These are phyloP conservation scores for Chloroclystis v-ata DNA, from an alignment of 2,888 invertebrate species.

Conservation along the genomic window DNA sequence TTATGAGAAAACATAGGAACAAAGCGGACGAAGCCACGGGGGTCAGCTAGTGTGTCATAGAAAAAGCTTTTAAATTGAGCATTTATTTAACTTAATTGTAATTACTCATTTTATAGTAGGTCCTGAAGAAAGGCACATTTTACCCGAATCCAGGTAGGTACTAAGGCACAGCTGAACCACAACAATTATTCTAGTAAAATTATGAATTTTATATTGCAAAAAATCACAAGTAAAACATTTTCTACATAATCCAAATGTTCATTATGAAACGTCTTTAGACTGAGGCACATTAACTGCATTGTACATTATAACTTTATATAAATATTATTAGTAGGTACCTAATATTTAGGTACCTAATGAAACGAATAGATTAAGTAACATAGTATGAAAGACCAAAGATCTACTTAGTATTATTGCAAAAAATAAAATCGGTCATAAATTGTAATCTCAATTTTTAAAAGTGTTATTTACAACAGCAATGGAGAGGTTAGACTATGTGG, in stretches of 20 bases:
- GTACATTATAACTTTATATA: background rate
- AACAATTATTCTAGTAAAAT: constrained; percentile 3
- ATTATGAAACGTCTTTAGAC: no score
- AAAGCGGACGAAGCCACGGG: no score
- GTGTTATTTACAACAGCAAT: constrained; percentile 56
- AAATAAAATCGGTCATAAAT: background rate
- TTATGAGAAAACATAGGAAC: no score
- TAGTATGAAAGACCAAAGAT: no score
- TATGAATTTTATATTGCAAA: constrained; percentile 10
- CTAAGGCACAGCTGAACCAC: constrained; percentile 16
- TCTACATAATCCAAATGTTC: background rate
- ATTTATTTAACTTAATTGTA: background rate
- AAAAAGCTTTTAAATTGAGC: constrained; percentile 10
- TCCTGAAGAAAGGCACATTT: constrained; percentile 28
- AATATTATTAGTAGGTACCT: no score
- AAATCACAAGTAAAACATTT: constrained; percentile 13
- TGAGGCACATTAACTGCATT: background rate
- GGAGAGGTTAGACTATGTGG: constrained; percentile 44
- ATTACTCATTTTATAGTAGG: no score
- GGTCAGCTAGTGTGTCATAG: background rate
- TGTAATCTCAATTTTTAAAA: constrained; percentile 41
- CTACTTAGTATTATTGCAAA: no score
- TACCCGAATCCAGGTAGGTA: constrained; percentile 4
- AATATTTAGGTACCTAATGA: no score
- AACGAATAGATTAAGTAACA: no score